Percentiles rank a stretch among this genome's conserved stretches.
phyloP scores from a whole-genome alignment of 2,797 vertebrate genomes.

The Podargus strigoides region DNA sequence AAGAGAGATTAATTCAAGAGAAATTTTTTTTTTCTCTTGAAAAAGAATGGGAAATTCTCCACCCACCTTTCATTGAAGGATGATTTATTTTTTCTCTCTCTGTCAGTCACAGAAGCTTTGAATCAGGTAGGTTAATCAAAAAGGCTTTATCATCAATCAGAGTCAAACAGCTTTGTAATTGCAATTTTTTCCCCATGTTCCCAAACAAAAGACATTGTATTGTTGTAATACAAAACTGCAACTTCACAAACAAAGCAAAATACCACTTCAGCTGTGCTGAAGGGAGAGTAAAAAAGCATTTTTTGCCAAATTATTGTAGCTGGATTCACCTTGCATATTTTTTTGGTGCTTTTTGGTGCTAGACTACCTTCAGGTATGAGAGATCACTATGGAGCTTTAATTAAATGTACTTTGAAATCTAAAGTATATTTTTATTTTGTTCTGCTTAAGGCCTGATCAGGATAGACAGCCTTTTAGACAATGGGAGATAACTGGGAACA shows the following conservation, averaged over 20 bases:
- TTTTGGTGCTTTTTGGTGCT: too few species aligned
- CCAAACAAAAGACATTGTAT: neutral
- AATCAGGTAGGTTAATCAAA: conserved; percentile 27
- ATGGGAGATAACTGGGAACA: neutral
- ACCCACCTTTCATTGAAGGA: too few species aligned
- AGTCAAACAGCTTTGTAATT: neutral
- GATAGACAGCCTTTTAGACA: neutral
- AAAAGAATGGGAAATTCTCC: too few species aligned
- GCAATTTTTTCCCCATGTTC: neutral
- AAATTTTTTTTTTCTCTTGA: too few species aligned
- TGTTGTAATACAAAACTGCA: neutral
- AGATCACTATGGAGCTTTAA: neutral
- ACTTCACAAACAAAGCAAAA: neutral
- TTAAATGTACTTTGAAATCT: neutral
- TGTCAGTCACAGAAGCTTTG: neutral
- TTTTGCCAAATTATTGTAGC: neutral
- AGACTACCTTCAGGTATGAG: neutral
- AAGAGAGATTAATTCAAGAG: too few species aligned
- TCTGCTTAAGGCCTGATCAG: neutral
- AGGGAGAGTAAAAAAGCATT: neutral
- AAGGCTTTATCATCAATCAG: conserved; percentile 43
- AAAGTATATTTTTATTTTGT: neutral
- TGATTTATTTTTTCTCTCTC: too few species aligned
- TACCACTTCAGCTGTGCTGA: neutral
- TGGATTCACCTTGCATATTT: too few species aligned